Percentiles rank a stretch among this genome's conserved stretches.
These are phyloP conservation scores for Actias luna DNA, from an alignment of 2,888 invertebrate species.

Conservation along the genomic window DNA sequence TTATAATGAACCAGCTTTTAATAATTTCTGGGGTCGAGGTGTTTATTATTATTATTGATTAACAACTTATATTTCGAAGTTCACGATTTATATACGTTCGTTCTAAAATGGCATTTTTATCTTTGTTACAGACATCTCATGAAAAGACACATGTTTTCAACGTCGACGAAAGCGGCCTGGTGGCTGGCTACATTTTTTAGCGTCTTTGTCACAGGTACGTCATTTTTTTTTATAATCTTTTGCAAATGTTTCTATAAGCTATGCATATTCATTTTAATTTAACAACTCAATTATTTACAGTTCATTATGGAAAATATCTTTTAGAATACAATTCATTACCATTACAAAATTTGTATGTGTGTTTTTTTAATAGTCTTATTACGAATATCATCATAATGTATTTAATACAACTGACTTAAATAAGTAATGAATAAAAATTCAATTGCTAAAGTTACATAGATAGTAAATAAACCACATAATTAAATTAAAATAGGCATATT, in stretches of 20 bases:
- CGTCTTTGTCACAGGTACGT: conserved; percentile 72
- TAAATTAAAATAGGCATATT: too few species aligned
- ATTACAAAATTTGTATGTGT: too few species aligned
- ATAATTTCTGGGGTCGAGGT: conserved; percentile 14
- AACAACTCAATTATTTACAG: too few species aligned
- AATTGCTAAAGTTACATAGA: too few species aligned
- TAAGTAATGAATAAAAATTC: too few species aligned
- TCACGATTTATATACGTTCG: background rate
- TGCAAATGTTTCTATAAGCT: background rate
- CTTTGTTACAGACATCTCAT: conserved; percentile 64
- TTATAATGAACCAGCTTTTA: conserved; percentile 40
- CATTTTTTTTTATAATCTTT: conserved; percentile 5
- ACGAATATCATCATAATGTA: too few species aligned
- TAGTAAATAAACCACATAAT: too few species aligned
- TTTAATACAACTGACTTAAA: too few species aligned
- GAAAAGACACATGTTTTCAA: conserved; percentile 71
- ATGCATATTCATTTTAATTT: too few species aligned
- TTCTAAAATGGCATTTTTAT: background rate
- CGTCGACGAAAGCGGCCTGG: conserved; percentile 73
- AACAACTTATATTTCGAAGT: conserved; percentile 12
- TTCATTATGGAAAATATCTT: too few species aligned
- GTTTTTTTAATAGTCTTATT: too few species aligned
- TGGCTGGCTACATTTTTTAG: conserved; percentile 77
- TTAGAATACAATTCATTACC: too few species aligned
- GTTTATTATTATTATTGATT: conserved; percentile 26